Evolutionary conservation across 2,888 invertebrate genomes (phyloP), one percentile per base, ranked within the genome.

Genomic region (Dryadula phaetusa): DNA sequence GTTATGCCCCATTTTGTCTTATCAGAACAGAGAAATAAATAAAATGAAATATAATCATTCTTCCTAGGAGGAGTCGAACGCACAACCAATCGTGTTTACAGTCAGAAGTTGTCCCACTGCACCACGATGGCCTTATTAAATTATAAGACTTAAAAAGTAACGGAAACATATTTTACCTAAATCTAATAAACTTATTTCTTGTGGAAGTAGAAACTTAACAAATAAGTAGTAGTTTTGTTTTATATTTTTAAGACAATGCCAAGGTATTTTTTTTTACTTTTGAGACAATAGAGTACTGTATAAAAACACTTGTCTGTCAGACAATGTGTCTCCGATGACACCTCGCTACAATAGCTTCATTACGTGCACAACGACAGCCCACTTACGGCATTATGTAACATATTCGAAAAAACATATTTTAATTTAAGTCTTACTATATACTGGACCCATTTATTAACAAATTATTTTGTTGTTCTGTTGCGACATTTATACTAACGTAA

Each of bases 261-360:
- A 47, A 58, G 12, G 49, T n/a, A n/a, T 67, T 70, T 64, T 70
- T 68, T 65, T 58, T 25, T 64, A 42, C 42, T 60, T 58, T 28
- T 75, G 69, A 74, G 80, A 83, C 82, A 86, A 84, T 80, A 75
- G 79, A 71, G 76, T 74, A 79, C 77, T 37, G 79, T 84, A 84
- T 84, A 79, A 84, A 84, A 86, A 85, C 84, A 86, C 77, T 82
- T 80, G 78, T 76, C 72, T 74, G 78, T 72, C 75, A 73, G 80
- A 90, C 89, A 89, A 87, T 89, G 83, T 79, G 76, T 80, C 76
- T 82, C 77, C 77, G 81, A 84, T 85, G 87, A 83, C 86, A 86
- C 85, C 83, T 79, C 79, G 72, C 76, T 74, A 90, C 88, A 90
- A 90, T 86, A 77, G 85, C 74, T 80, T 89, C 86, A 86, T 90